Conservation (phyloP, 2,888 invertebrate genomes). For the Rapana venosa region DNA sequence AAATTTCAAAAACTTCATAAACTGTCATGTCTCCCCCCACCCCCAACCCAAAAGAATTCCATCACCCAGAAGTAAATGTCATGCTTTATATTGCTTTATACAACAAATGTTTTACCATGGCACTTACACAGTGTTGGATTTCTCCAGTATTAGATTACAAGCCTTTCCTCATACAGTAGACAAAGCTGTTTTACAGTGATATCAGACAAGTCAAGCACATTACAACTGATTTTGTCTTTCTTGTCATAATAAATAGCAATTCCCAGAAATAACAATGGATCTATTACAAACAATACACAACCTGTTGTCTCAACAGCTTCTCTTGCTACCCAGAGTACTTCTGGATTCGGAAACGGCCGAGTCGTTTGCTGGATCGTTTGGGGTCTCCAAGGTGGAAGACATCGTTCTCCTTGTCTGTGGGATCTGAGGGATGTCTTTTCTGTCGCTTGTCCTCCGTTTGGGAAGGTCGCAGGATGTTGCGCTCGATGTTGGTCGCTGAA, state of each 20-base stretch:
- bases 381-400: background rate
- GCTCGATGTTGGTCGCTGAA: constrained; percentile 45
- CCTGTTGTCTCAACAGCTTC: background rate
- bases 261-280: background rate
- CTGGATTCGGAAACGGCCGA: constrained; percentile 6
- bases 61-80: too few species aligned
- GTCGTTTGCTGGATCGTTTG: constrained; percentile 9
- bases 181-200: background rate
- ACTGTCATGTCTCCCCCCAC: too few species aligned
- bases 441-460: background rate
- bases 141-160: background rate
- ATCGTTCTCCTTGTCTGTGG: constrained; percentile 31
- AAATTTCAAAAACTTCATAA: too few species aligned
- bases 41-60: too few species aligned
- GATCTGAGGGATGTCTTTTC: background rate
- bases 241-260: too few species aligned
- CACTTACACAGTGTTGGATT: background rate
- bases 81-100: too few species aligned
- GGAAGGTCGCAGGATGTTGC: constrained; percentile 25
- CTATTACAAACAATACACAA: background rate
- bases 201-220: background rate
- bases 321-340: background rate
- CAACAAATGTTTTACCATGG: background rate
- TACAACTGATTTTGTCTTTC: background rate
- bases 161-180: background rate